A percentile compares a stretch with the other conserved stretches of the same genome.
phyloP scores from a whole-genome alignment of 2,113 vertebrate genomes.

The Stegastes partitus region DNA sequence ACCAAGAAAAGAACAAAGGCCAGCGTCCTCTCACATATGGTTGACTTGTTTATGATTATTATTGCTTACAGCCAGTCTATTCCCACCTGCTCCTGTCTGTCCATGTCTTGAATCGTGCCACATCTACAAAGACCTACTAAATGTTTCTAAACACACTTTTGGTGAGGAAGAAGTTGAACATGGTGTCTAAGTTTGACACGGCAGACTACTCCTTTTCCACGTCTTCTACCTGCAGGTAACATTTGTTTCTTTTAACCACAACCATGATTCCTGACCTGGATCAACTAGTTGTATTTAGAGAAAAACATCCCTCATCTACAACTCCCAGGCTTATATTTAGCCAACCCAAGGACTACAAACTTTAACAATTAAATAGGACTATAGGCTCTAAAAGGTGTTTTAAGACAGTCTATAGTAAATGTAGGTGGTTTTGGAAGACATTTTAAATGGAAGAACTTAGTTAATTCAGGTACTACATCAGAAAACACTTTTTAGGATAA shows the following conservation, averaged over 20 bases:
- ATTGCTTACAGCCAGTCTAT: background rate
- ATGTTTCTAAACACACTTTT: background rate
- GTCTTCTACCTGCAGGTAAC: background rate
- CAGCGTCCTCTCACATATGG: too few relatives aligned
- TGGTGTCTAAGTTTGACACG: background rate
- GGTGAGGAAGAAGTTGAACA: background rate
- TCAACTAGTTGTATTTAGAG: background rate
- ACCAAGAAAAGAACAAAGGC: too few relatives aligned
- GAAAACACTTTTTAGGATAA: background rate
- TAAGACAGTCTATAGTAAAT: too few relatives aligned
- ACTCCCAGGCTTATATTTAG: background rate
- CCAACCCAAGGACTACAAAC: background rate
- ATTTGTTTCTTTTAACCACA: background rate
- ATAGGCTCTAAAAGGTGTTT: too few relatives aligned
- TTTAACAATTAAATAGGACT: too few relatives aligned
- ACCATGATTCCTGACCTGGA: background rate
- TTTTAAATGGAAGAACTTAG: too few relatives aligned
- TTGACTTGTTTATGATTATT: too few relatives aligned
- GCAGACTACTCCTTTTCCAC: background rate
- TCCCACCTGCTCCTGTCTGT: too few relatives aligned
- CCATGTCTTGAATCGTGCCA: too few relatives aligned
- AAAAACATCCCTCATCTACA: background rate
- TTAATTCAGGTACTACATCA: too few relatives aligned
- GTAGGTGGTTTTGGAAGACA: too few relatives aligned
- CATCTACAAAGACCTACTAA: background rate